Base-by-base conservation (phyloP, 2,797 vertebrate species). In the Gambelia wislizenii region DNA sequence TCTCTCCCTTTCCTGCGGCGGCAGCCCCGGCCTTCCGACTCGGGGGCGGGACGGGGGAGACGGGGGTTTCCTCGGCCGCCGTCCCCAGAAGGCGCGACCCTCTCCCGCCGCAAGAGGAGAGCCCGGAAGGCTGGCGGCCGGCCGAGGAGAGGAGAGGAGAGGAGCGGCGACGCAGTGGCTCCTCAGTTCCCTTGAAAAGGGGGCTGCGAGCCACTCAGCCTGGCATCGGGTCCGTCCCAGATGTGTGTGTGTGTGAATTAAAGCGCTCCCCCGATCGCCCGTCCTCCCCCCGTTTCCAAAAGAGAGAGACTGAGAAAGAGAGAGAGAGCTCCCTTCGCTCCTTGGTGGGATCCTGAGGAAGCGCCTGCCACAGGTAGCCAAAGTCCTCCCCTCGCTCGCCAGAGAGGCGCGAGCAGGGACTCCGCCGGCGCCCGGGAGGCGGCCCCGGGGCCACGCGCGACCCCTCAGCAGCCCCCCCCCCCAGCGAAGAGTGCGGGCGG, bases 351-450 rank as follows among this genome's bases (percentile, higher is more conserved):
- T 36, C 82, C 47, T 18, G 36, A 52, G 56, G 39, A 20, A 39
- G 74, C 36, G 75, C 30, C 64, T 47, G 87, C 82, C 80, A 84
- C 87, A 89, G 87, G 87, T 89, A 84, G 83, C 75, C 75, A 3
- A 7, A 39, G 44, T 16, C 76, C 44, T 33, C 76, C 36, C 18
- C 2, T 30, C 52, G n/a, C 14, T 42, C 84, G 36, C 84, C n/a
- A 25, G 69, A 44, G 18, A 7, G n/a, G n/a, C n/a, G n/a, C n/a
- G n/a, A n/a, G n/a, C n/a, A n/a, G n/a, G n/a, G n/a, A n/a, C n/a
- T n/a, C n/a, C n/a, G n/a, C n/a, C n/a, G n/a, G n/a, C n/a, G n/a
- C n/a, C n/a, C n/a, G n/a, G n/a, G n/a, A n/a, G n/a, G n/a, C n/a
- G n/a, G n/a, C n/a, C n/a, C n/a, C n/a, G n/a, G n/a, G n/a, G n/a